These are phyloP conservation scores for Hystrix cristata DNA, from an alignment of 2,113 vertebrate genomes.

Conservation along the genomic window DNA sequence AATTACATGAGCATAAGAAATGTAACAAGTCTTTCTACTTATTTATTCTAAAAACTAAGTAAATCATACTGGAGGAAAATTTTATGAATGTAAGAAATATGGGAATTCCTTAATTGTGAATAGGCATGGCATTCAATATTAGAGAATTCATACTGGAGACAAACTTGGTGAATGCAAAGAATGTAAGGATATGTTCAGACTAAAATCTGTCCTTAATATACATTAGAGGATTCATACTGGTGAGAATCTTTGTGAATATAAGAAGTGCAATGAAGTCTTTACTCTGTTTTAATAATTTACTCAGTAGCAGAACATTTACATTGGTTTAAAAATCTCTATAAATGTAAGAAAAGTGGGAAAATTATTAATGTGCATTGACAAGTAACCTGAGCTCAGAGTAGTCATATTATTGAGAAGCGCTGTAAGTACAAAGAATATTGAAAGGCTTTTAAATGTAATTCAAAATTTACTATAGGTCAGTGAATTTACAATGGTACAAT, in stretches of 20 bases:
- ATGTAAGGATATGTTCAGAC: not conserved
- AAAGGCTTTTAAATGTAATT: conserved; percentile 2
- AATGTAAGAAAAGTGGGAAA: not conserved
- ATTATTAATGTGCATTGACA: not conserved
- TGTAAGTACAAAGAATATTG: not conserved
- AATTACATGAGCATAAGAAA: conserved; percentile 1
- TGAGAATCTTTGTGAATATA: not conserved
- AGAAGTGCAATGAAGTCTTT: not conserved
- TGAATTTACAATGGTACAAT: not conserved
- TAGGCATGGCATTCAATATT: not conserved
- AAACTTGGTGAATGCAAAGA: not conserved
- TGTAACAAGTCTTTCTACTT: not conserved
- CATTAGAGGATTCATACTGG: conserved; percentile 4
- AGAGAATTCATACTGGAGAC: not conserved
- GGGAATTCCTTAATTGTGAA: not conserved
- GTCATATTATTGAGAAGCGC: not conserved
- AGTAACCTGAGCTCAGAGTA: not conserved
- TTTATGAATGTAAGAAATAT: not conserved
- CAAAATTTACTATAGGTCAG: not conserved
- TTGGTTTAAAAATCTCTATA: not conserved
- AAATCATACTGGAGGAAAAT: conserved; percentile 63
- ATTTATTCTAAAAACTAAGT: not conserved
- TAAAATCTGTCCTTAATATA: not conserved
- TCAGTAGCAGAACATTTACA: not conserved
- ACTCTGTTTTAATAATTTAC: not conserved